Evolutionary conservation across 2,888 invertebrate species (phyloP), one percentile per base, ranked within the genome.

Genomic region (Miltochrista miniata): DNA sequence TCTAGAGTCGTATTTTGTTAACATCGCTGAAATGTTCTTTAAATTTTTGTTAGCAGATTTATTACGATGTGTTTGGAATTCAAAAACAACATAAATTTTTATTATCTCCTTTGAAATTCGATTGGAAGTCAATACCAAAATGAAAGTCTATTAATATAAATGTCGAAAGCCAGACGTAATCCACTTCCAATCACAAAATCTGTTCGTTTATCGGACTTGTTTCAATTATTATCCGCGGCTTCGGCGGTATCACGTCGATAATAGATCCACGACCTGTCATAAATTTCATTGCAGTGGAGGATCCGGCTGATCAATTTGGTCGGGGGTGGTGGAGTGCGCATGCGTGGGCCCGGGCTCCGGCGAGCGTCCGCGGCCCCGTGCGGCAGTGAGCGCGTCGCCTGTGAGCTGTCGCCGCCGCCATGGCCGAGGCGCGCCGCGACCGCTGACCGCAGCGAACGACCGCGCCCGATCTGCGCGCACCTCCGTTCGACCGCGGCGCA

Each of bases 241-340:
- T 68, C 66, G 67, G 53, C 68, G 76, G 70, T 80, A 83, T 82
- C 78, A 76, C 76, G 77, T 84, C 86, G 85, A 86, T 87, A 83
- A 84, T 83, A 85, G 86, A 87, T 88, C 87, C 83, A 82, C 85
- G 85, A 83, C 74, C 82, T 85, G 84, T 88, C 87, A 87, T 90
- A 89, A 88, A 89, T 89, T 89, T 87, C 80, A 86, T 87, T 85
- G 86, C 86, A 85, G 86, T 87, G 85, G 83, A 74, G 86, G 84
- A 85, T 85, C 84, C 80, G 83, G 83, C 84, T 88, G 90, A 89
- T 89, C 89, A 89, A 89, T 89, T 81, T 72, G 79, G 71, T 56
- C 70, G 53, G 62, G 56, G 68, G 65, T 72, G 67, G 69, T 61
- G 59, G 68, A 68, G 63, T 44, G 65, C 58, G 70, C 68, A 72